Evolutionary conservation across 2,888 invertebrate genomes (phyloP).

Genomic region (Ypsolopha sequella): DNA sequence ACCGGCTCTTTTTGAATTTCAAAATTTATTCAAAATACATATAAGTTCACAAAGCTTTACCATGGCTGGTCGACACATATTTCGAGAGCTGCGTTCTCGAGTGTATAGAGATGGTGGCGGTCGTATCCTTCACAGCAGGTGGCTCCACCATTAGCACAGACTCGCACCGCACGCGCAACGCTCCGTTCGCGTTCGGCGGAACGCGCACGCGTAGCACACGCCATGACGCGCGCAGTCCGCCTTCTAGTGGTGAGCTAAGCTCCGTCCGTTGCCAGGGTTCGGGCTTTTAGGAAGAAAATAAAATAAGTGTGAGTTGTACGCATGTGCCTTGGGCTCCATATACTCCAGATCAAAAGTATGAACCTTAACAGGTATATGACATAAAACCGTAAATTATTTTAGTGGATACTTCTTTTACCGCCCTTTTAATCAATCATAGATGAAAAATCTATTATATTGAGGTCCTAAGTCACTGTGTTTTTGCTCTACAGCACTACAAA

Average conservation of each 20-base stretch:
- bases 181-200: constrained; percentile 43
- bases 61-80: constrained; percentile 38
- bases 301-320: too few relatives aligned
- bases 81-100: constrained; percentile 56
- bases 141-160: constrained; percentile 47
- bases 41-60: neutral
- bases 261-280: constrained; percentile 58
- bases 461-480: too few relatives aligned
- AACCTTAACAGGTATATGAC: too few relatives aligned
- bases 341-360: too few relatives aligned
- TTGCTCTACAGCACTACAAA: too few relatives aligned
- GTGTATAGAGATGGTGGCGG: constrained; percentile 44
- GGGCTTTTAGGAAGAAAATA: constrained; percentile 26
- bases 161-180: constrained; percentile 52
- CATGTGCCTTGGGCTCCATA: too few relatives aligned
- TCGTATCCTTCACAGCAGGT: constrained; percentile 42
- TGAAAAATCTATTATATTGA: too few relatives aligned
- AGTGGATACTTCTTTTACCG: too few relatives aligned
- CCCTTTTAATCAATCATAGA: too few relatives aligned
- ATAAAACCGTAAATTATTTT: too few relatives aligned
- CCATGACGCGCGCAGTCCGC: constrained; percentile 54
- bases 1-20: too few relatives aligned
- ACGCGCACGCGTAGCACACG: constrained; percentile 43
- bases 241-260: constrained; percentile 33
- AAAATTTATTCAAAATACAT: too few relatives aligned